Conservation (phyloP, 2,113 vertebrate genomes). For the Corynorhinus townsendii region DNA sequence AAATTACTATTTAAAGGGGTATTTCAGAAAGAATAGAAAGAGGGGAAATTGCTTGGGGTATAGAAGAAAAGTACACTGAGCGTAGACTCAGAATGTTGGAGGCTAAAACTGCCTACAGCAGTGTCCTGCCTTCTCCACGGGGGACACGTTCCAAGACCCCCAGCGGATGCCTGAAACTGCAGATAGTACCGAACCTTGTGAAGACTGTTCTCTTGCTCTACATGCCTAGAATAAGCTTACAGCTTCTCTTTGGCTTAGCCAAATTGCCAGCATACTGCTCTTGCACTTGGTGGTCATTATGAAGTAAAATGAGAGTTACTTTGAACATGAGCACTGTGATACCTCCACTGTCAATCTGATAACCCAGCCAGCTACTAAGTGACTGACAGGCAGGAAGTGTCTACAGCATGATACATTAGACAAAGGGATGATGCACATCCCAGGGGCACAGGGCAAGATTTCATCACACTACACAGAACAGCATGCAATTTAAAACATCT, state of each 20-base stretch:
- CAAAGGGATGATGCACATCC: not conserved
- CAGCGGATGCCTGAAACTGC: not conserved
- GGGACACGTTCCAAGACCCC: not conserved
- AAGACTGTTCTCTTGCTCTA: not conserved
- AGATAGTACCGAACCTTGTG: not conserved
- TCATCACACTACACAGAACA: not conserved
- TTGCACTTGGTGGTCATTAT: not conserved
- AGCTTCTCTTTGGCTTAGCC: not conserved
- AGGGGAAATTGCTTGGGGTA: not conserved
- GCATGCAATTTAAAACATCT: not conserved
- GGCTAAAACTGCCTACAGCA: not conserved
- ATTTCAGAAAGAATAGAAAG: not conserved
- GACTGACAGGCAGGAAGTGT: not conserved
- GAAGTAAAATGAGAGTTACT: not conserved
- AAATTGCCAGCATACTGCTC: not conserved
- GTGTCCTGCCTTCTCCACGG: not conserved
- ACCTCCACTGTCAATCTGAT: not conserved
- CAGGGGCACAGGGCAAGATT: not conserved
- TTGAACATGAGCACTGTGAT: not conserved
- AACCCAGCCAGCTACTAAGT: not conserved
- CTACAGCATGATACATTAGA: not conserved
- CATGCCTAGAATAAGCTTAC: not conserved
- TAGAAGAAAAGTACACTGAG: not conserved
- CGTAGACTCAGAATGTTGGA: not conserved
- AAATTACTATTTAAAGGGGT: not conserved